A percentile compares a stretch with the other conserved stretches of the same genome.
phyloP scores from a whole-genome alignment of 2,113 vertebrate species.

The human (Homo sapiens) region DNA sequence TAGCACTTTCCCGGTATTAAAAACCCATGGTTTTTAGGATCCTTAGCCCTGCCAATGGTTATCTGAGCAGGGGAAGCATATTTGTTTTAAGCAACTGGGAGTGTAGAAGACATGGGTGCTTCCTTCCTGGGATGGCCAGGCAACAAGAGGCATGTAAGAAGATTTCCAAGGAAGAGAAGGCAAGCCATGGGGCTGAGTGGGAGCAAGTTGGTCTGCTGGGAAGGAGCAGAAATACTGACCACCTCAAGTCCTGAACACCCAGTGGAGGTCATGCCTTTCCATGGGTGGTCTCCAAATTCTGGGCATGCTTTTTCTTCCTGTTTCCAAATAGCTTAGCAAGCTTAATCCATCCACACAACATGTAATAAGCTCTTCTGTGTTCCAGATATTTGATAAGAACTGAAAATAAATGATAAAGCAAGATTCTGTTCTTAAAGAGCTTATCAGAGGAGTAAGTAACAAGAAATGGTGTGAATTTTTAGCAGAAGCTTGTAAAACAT shows the following conservation, averaged over 20 bases:
- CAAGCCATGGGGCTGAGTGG: neutral
- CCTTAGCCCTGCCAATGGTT: neutral
- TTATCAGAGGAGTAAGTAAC: neutral
- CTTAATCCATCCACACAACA: constrained; percentile 3
- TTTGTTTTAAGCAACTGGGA: neutral
- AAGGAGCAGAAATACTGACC: neutral
- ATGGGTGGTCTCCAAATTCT: neutral
- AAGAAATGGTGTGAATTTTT: neutral
- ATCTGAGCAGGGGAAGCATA: neutral
- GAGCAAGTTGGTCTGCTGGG: neutral
- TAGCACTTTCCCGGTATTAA: neutral
- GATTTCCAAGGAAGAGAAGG: neutral
- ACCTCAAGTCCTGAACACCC: neutral
- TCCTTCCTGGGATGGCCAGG: neutral
- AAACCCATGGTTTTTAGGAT: neutral
- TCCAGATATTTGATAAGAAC: constrained; percentile 45
- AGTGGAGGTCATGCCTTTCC: neutral
- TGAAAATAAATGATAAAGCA: constrained; percentile 53
- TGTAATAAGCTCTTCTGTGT: neutral
- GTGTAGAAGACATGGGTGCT: neutral
- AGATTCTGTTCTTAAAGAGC: constrained; percentile 1
- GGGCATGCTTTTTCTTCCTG: neutral
- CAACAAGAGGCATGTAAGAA: neutral
- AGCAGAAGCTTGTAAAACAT: neutral
- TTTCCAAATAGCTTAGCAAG: neutral